A percentile compares a stretch with the other conserved stretches of the same genome.
These are phyloP conservation scores for Leptinotarsa juncta DNA, from an alignment of 2,888 invertebrate species.

Conservation along the genomic window DNA sequence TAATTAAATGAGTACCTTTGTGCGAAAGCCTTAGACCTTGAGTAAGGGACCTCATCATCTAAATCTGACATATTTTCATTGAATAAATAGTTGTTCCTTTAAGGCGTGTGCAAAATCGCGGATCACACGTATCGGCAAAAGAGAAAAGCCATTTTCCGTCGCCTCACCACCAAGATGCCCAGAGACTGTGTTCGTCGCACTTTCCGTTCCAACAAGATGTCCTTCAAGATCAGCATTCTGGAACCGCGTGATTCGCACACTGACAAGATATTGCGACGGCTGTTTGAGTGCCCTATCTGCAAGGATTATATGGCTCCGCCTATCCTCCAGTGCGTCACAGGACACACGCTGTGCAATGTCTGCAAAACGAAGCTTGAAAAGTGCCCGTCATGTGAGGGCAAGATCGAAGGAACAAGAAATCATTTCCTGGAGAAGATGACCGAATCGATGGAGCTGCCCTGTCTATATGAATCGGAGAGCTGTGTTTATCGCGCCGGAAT, in stretches of 20 bases:
- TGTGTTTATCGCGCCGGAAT: slow-evolving; percentile 33
- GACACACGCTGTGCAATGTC: slow-evolving; percentile 41
- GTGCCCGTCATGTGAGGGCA: slow-evolving; percentile 42
- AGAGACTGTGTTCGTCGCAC: slow-evolving; percentile 29
- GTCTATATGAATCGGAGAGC: slow-evolving; percentile 32
- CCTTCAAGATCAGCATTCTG: slow-evolving; percentile 31
- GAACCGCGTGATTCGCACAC: slow-evolving; percentile 24
- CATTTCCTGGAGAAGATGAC: slow-evolving; percentile 36
- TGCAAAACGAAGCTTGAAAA: slow-evolving; percentile 40
- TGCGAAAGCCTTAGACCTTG: background rate
- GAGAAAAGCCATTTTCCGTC: slow-evolving; percentile 31
- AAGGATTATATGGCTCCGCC: slow-evolving; percentile 50
- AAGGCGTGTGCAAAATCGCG: slow-evolving; percentile 34
- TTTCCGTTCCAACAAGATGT: slow-evolving; percentile 29
- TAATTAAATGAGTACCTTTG: background rate
- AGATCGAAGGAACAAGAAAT: slow-evolving; percentile 37
- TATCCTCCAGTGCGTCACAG: slow-evolving; percentile 41
- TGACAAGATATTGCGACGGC: slow-evolving; percentile 36
- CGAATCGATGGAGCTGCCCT: slow-evolving; percentile 38
- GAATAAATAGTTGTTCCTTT: slow-evolving; percentile 15
- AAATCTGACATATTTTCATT: background rate
- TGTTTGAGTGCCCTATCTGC: slow-evolving; percentile 54
- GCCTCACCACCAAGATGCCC: slow-evolving; percentile 37
- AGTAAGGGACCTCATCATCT: background rate
- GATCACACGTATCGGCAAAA: slow-evolving; percentile 32